A percentile compares a stretch with the other conserved stretches of the same genome.
Evolutionary conservation across 2,797 vertebrate species (phyloP).

Genomic region (Ataeniobius toweri): DNA sequence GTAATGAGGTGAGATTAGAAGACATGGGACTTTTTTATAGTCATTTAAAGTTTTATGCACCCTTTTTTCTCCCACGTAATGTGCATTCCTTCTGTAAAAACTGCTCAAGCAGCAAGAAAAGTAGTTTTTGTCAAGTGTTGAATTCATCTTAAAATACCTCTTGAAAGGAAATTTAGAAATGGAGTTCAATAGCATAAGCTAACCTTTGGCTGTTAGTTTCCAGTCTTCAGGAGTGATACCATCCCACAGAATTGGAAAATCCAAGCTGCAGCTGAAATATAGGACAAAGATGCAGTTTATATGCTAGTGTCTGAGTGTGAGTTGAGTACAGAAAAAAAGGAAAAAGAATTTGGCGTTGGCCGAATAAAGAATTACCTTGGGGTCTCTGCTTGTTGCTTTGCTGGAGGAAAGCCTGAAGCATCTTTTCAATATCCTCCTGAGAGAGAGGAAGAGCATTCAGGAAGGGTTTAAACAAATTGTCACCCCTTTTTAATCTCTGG

Average conservation of each 20-base stretch:
- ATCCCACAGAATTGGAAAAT: constrained; percentile 44
- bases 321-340: constrained; percentile 8
- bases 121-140: constrained; percentile 27
- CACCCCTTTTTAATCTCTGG: constrained; percentile 43
- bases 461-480: constrained; percentile 73
- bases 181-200: constrained; percentile 43
- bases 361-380: constrained; percentile 81
- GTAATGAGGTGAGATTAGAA: constrained; percentile 58
- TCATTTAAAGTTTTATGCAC: constrained; percentile 9
- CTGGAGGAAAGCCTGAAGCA: constrained; percentile 70
- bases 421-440: constrained; percentile 67
- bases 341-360: constrained; percentile 63
- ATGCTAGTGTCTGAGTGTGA: constrained; percentile 45
- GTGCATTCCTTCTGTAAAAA: constrained; percentile 16
- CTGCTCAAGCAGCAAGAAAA: constrained; percentile 13
- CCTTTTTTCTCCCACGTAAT: constrained; percentile 9
- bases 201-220: constrained; percentile 54
- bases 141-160: constrained; percentile 37
- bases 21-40: constrained; percentile 39
- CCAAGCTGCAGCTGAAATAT: constrained; percentile 55
- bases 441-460: constrained; percentile 64
- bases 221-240: constrained; percentile 32
- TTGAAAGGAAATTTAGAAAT: constrained; percentile 44
- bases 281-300: constrained; percentile 63
- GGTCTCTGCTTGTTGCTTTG: constrained; percentile 64